These are phyloP conservation scores for Drosophila nigrodunni DNA, from an alignment of 1,140 invertebrate species.

Conservation along the genomic window DNA sequence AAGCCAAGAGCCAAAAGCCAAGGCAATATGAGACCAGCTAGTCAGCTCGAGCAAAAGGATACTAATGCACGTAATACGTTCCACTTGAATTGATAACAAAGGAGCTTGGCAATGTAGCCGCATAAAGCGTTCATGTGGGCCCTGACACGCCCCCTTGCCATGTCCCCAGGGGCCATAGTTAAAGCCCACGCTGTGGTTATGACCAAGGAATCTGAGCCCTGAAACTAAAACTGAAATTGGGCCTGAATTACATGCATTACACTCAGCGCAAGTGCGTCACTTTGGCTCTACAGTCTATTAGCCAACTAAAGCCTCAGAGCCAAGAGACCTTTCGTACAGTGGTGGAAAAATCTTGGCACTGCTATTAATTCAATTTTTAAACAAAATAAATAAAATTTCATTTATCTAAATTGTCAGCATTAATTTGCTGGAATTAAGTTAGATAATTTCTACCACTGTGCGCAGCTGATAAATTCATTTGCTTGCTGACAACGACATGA, in stretches of 20 bases:
- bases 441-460: neutral
- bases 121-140: constrained; percentile 40
- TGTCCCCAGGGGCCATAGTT: constrained; percentile 1
- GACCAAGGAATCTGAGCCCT: constrained; percentile 1
- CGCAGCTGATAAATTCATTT: constrained; percentile 50
- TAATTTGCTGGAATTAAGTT: neutral
- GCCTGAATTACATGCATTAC: neutral
- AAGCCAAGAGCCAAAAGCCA: constrained; percentile 13
- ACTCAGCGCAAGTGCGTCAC: constrained; percentile 44
- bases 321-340: constrained; percentile 40
- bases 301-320: constrained; percentile 32
- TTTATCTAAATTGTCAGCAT: constrained; percentile 7
- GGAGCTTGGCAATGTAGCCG: constrained; percentile 37
- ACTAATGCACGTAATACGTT: constrained; percentile 82
- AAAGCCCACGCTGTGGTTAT: constrained; percentile 18
- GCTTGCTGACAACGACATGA: constrained; percentile 43
- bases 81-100: constrained; percentile 72
- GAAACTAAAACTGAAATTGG: constrained; percentile 7
- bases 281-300: constrained; percentile 46
- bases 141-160: constrained; percentile 1
- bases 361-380: neutral
- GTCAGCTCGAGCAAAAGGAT: constrained; percentile 49
- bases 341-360: neutral
- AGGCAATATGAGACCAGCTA: constrained; percentile 23
- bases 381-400: neutral